Evolutionary conservation across 2,888 invertebrate species (phyloP), one percentile per base, ranked within the genome.

Genomic region (Cantharis rufa): DNA sequence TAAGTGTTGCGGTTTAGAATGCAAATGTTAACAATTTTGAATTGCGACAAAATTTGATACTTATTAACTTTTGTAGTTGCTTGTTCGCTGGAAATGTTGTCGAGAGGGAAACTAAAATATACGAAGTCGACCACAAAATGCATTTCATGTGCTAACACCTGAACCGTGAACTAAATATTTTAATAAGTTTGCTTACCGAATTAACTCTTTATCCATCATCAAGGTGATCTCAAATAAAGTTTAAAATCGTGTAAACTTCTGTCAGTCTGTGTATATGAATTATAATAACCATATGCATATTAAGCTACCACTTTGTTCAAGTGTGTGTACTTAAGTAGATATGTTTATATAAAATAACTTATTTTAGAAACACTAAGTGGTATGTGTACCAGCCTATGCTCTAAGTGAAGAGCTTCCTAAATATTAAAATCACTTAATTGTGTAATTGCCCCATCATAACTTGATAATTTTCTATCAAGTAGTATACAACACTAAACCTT

Each of bases 331-430:
- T 82, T 83, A 82, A 79, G 80, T 81, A 82, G 83, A 83, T 83
- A 83, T 83, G 83, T 83, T 83, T 83, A 82, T 48, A 48, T 83
- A 82, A 83, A 82, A 82, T 81, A 82, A 83, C 82, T 83, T 82
- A 82, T 82, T 82, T 83, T 81, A 74, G 82, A 83, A 82, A 18
- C 81, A 80, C 80, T 82, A 83, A 83, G 83, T 83, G 82, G 81
- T 78, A 64, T 64, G 78, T 80, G 78, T 78, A 79, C 76, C 77
- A 80, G 73, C 71, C 63, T 72, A 79, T 76, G 73, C 76, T 80
- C 77, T 80, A 79, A 81, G 78, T 81, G 78, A 76, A 79, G 72
- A 76, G 78, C 81, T 80, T 81, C 79, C 79, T 74, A 78, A 79
- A 80, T 78, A 76, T 71, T 75, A 73, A 78, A 75, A 69, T 24